Evolutionary conservation across 64 coral and sea anemone genomes (phyloP), one percentile per base, ranked within the genome.

Genomic region (Orbicella faveolata): DNA sequence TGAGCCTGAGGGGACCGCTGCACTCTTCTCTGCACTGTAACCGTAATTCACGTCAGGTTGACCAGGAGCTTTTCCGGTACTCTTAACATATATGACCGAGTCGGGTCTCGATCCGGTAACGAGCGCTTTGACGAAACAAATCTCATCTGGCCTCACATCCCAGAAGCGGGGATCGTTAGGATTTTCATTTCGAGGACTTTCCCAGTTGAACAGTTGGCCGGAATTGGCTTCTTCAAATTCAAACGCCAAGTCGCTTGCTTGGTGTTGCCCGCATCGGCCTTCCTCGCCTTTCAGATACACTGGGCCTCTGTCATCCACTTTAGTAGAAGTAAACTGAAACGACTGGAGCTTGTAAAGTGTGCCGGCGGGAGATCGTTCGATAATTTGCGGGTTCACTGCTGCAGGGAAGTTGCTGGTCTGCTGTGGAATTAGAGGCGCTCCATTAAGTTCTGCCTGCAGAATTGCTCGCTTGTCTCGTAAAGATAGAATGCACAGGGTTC

Each of bases 51-150:
- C 64, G 64, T 67, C 19, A 21, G 64, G 21, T 20, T 21, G 64
- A 67, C 64, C 64, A 67, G 64, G 64, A 20, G 64, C 64, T 67
- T 67, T 67, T 20, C 64, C 64, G 23, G 23, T 0, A 23, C 64
- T 67, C 6, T 20, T 20, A 19, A 67, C 64, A 79, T 79, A 79
- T 13, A 79, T 79, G 44, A 79, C 76, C 55, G 76, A 25, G 76
- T 79, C 76, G 21, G 48, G 44, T 2, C n/a, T 55, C 17, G 76
- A n/a, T 25, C 76, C 76, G 12, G 23, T 11, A 54, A 79, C 76
- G 17, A 79, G 44, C 6, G 76, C 76, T 79, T 79, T 79, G 76
- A 79, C 36, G 23, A 79, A 79, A 48, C 76, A 79, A 41, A 79
- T 25, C 21, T 79, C 76, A 55, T 67, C 64, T 21, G 41, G 18